These are phyloP conservation scores for Glareola pratincola DNA, from an alignment of 2,113 vertebrate species.

Conservation along the genomic window DNA sequence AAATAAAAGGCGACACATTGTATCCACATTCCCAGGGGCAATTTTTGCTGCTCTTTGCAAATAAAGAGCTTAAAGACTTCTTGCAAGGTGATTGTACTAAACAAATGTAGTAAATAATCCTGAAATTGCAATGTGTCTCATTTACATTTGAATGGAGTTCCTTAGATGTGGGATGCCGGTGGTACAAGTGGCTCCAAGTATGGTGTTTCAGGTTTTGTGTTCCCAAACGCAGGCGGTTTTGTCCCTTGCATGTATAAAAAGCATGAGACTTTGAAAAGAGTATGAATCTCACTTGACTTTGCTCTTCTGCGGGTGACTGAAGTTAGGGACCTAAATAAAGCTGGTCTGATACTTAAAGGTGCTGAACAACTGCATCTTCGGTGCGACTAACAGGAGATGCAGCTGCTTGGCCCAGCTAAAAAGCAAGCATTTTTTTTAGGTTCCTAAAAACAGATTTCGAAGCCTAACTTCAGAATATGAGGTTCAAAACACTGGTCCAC, in stretches of 20 bases:
- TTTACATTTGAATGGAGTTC: constrained; percentile 50
- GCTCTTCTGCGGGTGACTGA: not conserved
- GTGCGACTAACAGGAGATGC: not conserved
- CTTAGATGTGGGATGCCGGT: not conserved
- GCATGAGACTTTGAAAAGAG: not conserved
- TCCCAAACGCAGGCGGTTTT: not conserved
- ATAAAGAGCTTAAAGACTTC: not conserved
- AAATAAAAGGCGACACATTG: not conserved
- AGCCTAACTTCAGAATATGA: not conserved
- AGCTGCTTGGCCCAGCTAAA: not conserved
- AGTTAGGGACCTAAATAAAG: constrained; percentile 15
- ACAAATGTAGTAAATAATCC: constrained; percentile 52
- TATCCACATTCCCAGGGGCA: not conserved
- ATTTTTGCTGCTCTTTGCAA: constrained; percentile 22
- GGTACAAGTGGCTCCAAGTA: constrained; percentile 7
- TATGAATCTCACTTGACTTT: not conserved
- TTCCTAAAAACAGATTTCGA: constrained; percentile 2
- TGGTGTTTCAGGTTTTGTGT: not conserved
- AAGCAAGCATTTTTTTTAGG: not conserved
- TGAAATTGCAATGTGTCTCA: constrained; percentile 10
- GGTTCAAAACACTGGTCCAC: not conserved
- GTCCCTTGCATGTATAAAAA: not conserved
- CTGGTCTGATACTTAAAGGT: not conserved
- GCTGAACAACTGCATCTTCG: not conserved
- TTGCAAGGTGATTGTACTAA: constrained; percentile 39